A percentile compares a stretch with the other conserved stretches of the same genome.
Conservation (phyloP, 2,888 invertebrate genomes). For the Acleris sparsana region DNA sequence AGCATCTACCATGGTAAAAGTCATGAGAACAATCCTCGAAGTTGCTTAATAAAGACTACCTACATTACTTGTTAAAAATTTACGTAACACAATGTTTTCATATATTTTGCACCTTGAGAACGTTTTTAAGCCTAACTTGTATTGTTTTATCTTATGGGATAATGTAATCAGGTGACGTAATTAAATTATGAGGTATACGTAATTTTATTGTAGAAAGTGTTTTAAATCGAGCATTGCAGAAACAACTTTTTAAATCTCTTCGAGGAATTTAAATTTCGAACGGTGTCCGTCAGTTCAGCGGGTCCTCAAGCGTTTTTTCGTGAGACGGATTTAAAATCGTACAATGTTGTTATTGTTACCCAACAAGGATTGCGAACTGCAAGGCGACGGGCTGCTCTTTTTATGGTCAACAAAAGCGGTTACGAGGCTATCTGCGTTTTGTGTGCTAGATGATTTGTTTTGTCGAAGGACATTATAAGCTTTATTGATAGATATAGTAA, state of each 20-base stretch:
- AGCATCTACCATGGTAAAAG: constrained; percentile 6
- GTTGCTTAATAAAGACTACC: no score
- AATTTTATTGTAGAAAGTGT: constrained; percentile 32
- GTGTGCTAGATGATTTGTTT: constrained; percentile 28
- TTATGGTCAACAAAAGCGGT: constrained; percentile 57
- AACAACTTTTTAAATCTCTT: neutral
- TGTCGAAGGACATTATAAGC: constrained; percentile 8
- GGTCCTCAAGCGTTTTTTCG: constrained; percentile 14
- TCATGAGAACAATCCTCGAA: constrained; percentile 16
- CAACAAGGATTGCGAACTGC: constrained; percentile 52
- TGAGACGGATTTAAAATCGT: constrained; percentile 14
- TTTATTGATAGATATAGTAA: constrained; percentile 5
- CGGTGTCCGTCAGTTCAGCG: constrained; percentile 21
- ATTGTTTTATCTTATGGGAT: constrained; percentile 13
- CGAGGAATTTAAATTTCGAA: constrained; percentile 13
- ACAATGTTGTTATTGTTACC: constrained; percentile 45
- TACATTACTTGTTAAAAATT: neutral
- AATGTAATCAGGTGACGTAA: constrained; percentile 24
- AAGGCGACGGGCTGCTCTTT: constrained; percentile 46
- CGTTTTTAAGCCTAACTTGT: constrained; percentile 7
- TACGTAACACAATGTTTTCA: constrained; percentile 5
- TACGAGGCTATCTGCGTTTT: constrained; percentile 40
- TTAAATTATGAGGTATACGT: constrained; percentile 27
- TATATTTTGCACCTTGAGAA: constrained; percentile 16
- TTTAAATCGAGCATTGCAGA: constrained; percentile 18